phyloP scores from a whole-genome alignment of 2,113 vertebrate genomes.

The Andinoacara biseriatus region DNA sequence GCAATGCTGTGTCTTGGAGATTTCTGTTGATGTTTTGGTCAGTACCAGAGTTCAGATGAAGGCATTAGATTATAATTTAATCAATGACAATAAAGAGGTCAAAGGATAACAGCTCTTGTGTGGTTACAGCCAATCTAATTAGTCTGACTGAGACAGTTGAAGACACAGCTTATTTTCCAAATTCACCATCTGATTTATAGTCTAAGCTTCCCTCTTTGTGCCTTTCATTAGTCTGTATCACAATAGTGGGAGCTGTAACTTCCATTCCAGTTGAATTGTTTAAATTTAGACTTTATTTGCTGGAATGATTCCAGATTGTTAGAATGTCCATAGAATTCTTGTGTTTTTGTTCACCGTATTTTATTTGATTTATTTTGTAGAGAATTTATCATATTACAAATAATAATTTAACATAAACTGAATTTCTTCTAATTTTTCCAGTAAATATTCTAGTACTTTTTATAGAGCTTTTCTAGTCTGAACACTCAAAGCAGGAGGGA shows the following conservation, averaged over 20 bases:
- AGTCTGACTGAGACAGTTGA: background rate
- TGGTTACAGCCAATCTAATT: slow-evolving; percentile 19
- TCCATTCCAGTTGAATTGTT: background rate
- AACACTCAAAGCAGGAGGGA: background rate
- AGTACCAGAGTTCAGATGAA: slow-evolving; percentile 5
- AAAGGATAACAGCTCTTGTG: slow-evolving; percentile 12
- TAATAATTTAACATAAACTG: too few relatives aligned
- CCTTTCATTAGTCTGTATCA: background rate
- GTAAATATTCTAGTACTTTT: rapidly evolving
- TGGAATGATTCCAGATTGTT: background rate
- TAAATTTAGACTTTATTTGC: background rate
- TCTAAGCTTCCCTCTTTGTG: background rate
- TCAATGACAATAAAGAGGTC: slow-evolving; percentile 14
- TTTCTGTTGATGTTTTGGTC: slow-evolving; percentile 44
- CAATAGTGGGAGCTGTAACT: background rate
- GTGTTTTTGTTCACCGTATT: background rate
- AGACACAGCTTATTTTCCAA: background rate
- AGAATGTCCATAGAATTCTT: background rate
- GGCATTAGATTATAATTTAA: background rate
- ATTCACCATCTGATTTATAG: background rate
- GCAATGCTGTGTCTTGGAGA: slow-evolving; percentile 27
- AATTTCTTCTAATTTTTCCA: background rate
- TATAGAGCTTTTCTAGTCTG: background rate
- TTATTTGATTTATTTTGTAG: background rate
- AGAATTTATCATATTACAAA: rapidly evolving